Evolutionary conservation across 2,888 invertebrate genomes (phyloP), one percentile per base, ranked within the genome.

Genomic region (Calliphora vomitoria): DNA sequence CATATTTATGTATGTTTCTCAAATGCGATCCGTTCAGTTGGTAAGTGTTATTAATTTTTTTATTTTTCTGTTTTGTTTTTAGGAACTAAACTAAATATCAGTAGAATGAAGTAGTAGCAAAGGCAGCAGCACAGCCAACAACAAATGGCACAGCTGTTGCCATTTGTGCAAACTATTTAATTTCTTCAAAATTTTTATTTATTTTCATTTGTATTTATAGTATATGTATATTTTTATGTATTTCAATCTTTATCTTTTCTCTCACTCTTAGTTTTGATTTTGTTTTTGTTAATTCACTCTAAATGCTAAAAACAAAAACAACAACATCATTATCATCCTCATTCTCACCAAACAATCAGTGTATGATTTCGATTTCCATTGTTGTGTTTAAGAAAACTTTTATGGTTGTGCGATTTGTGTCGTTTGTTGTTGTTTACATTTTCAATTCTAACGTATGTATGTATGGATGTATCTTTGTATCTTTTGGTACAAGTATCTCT

Each of bases 71-170:
- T 62, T 66, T 55, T 58, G 4, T 68, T 75, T 84, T 74, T 60
- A 38, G 68, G 60, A 84, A 84, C 55, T 76, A 76, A 75, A 76
- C 41, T 76, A 76, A 76, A 82, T 74, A 76, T 58, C 62, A 58
- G 71, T 53, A 64, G 38, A 20, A 60, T 13, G 13, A 44, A 53
- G 44, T 41, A 55, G 31, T 15, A 13, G 38, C n/a, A 66, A 25
- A 1, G 25, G 15, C 64, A 64, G 47, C 38, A 35, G 13, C 18
- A 8, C 15, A n/a, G 25, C 53, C 44, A 69, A 20, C 60, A 20
- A 50, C 74, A 69, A 82, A 79, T 83, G 86, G 80, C 83, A 83
- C 83, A 87, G 87, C 87, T 87, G 87, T 72, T 83, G 60, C 76
- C 83, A 81, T 83, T 84, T 83, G 81, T 81, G 80, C 80, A 81